Evolutionary conservation across 2,797 vertebrate species (phyloP).

Genomic region (Salarias fasciatus): DNA sequence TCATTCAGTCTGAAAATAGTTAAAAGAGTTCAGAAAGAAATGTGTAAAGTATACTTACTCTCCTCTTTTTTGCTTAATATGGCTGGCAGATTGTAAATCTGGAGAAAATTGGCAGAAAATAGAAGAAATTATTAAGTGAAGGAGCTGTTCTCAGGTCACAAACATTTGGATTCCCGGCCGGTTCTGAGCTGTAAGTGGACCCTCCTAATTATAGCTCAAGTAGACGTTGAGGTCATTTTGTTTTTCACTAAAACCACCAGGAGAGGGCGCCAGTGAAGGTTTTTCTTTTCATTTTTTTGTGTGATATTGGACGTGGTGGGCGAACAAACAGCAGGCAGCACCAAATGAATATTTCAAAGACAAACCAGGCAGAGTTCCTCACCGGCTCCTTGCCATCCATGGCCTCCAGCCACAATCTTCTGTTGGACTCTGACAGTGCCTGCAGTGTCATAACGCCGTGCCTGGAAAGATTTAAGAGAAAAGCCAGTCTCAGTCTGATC

Average conservation of each 20-base stretch:
- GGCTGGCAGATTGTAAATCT: conserved; percentile 98
- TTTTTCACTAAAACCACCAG: conserved; percentile 29
- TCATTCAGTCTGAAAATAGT: neutral
- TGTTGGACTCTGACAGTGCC: conserved; percentile 95
- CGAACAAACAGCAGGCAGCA: conserved; percentile 35
- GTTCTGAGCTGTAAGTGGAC: neutral
- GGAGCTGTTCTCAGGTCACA: neutral
- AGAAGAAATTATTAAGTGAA: conserved; percentile 18
- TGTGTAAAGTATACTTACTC: conserved; percentile 85
- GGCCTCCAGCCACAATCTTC: conserved; percentile 97
- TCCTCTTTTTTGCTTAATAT: conserved; percentile 99
- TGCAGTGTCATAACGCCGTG: conserved; percentile 96
- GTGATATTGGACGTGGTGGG: neutral
- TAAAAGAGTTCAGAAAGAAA: neutral
- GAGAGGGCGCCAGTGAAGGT: conserved; percentile 57
- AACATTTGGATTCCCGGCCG: conserved; percentile 1
- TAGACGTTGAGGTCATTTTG: conserved; percentile 41
- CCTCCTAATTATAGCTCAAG: conserved; percentile 36
- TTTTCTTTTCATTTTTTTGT: conserved; percentile 6
- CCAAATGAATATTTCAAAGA: conserved; percentile 42
- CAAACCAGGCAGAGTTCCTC: conserved; percentile 70
- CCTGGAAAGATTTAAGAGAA: conserved; percentile 81
- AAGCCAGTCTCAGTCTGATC: conserved; percentile 69
- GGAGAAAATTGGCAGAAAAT: conserved; percentile 31
- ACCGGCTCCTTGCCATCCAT: conserved; percentile 99